phyloP scores from a whole-genome alignment of 2,797 vertebrate species.

The Gambelia wislizenii region DNA sequence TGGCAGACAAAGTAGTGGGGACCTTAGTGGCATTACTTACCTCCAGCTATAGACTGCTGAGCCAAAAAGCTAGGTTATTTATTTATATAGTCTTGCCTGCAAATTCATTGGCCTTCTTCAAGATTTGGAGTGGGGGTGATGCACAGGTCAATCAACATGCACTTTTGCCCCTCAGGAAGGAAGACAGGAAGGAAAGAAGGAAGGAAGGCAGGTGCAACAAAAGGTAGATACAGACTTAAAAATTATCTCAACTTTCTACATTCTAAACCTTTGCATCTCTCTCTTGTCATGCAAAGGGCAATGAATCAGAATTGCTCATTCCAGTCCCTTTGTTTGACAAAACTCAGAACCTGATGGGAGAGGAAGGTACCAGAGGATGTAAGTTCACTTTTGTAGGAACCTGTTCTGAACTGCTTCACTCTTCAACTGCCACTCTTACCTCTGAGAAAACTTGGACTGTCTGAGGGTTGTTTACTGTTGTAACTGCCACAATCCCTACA shows the following conservation, averaged over 20 bases:
- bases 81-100: not conserved
- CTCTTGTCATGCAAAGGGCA: not conserved
- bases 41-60: not conserved
- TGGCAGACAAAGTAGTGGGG: not conserved
- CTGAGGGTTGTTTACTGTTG: slow-evolving; percentile 3
- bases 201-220: slow-evolving; percentile 46
- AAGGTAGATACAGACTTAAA: slow-evolving; percentile 38
- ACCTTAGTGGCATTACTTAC: not conserved
- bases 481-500: not conserved
- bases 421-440: not conserved
- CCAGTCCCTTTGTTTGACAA: not conserved
- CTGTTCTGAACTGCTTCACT: not conserved
- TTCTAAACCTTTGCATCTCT: slow-evolving; percentile 7
- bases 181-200: slow-evolving; percentile 44
- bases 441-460: not conserved
- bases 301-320: not conserved
- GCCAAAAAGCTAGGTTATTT: not conserved
- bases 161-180: slow-evolving; percentile 36
- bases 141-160: slow-evolving; percentile 22
- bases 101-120: slow-evolving; percentile 3
- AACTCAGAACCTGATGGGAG: not conserved
- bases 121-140: slow-evolving; percentile 1
- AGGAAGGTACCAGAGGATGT: slow-evolving; percentile 1
- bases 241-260: slow-evolving; percentile 25
- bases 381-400: not conserved